Conservation (phyloP, 1,140 invertebrate species). For the Anastatus disparis region DNA sequence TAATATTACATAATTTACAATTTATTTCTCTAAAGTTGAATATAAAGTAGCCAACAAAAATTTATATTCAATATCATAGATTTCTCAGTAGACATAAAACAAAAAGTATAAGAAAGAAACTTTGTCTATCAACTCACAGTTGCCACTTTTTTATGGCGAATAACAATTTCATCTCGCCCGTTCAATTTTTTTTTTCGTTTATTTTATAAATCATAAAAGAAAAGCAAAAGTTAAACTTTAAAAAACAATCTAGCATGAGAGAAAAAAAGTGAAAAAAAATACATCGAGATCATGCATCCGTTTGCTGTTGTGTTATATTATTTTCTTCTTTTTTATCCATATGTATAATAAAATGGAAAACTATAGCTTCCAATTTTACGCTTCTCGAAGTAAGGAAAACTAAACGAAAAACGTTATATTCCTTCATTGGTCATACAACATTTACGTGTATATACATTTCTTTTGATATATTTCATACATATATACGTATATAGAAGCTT, state of each 20-base stretch:
- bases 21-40: too few species aligned
- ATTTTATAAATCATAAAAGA: slow-evolving; percentile 10
- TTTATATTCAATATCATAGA: too few species aligned
- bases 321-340: too few species aligned
- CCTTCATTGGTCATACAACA: background rate
- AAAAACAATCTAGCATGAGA: slow-evolving; percentile 1
- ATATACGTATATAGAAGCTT: slow-evolving; percentile 8
- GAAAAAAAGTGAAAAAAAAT: background rate
- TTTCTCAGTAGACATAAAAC: too few species aligned
- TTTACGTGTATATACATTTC: too few species aligned
- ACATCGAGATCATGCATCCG: background rate
- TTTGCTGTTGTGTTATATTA: too few species aligned
- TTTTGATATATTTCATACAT: background rate
- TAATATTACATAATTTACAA: too few species aligned
- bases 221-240: background rate
- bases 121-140: too few species aligned
- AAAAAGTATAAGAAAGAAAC: too few species aligned
- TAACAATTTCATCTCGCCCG: slow-evolving; percentile 28
- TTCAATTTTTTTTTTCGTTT: slow-evolving; percentile 9
- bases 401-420: slow-evolving; percentile 60
- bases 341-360: too few species aligned
- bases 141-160: too few species aligned
- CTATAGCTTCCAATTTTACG: slow-evolving; percentile 58
- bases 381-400: slow-evolving; percentile 59
- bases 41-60: too few species aligned